phyloP scores from a whole-genome alignment of 1,140 invertebrate species.

The Physella acuta region DNA sequence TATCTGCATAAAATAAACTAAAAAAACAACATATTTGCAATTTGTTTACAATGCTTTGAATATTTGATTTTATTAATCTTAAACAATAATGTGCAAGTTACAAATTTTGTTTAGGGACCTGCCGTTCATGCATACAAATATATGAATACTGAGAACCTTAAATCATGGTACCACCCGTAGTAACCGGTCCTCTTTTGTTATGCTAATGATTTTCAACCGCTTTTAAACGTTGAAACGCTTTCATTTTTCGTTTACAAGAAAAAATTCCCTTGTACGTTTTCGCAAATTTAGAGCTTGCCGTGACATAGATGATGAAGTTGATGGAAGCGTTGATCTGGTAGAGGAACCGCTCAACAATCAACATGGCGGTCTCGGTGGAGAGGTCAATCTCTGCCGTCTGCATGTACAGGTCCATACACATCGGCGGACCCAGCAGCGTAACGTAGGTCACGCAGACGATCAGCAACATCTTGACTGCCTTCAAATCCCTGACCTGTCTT shows the following conservation, averaged over 20 bases:
- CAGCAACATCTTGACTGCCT: neutral
- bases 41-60: too few relatives aligned
- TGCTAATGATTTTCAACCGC: too few relatives aligned
- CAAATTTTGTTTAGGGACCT: too few relatives aligned
- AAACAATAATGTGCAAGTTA: too few relatives aligned
- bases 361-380: neutral
- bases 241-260: conserved; percentile 5
- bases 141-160: too few relatives aligned
- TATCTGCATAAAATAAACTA: too few relatives aligned
- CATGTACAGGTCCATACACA: neutral
- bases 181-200: too few relatives aligned
- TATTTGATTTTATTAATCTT: too few relatives aligned
- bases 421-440: neutral
- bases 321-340: neutral
- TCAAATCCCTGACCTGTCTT: neutral
- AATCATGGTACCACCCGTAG: too few relatives aligned
- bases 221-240: too few relatives aligned
- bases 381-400: neutral
- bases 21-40: too few relatives aligned
- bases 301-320: conserved; percentile 1
- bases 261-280: neutral
- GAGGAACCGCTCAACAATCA: neutral
- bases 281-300: neutral
- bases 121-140: too few relatives aligned
- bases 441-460: neutral